These are phyloP conservation scores for Charanyca ferruginea DNA, from an alignment of 2,888 invertebrate genomes.

Conservation along the genomic window DNA sequence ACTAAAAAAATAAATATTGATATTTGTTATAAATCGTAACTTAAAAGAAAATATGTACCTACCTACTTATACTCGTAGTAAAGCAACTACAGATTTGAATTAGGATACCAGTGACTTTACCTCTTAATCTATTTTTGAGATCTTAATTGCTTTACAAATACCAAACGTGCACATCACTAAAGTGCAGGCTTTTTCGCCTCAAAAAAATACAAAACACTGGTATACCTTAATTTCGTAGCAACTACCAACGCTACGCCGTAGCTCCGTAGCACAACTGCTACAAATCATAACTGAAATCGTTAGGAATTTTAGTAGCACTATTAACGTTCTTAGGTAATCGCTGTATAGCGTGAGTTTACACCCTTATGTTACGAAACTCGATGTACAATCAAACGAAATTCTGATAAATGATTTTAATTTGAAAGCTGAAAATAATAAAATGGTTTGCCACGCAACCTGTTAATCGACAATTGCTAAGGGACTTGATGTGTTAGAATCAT, in stretches of 20 bases:
- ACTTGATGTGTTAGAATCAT: constrained; percentile 15
- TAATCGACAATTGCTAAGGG: constrained; percentile 14
- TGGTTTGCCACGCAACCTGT: constrained; percentile 37
- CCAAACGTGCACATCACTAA: background rate
- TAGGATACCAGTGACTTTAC: too few species aligned
- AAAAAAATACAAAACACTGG: constrained; percentile 11
- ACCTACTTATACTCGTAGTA: too few species aligned
- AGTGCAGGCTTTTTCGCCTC: background rate
- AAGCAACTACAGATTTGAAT: too few species aligned
- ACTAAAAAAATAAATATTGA: too few species aligned
- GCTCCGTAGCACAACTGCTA: constrained; percentile 59
- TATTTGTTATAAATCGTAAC: too few species aligned
- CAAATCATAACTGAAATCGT: constrained; percentile 48
- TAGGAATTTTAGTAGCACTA: constrained; percentile 56
- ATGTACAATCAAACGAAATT: constrained; percentile 57
- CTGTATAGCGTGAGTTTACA: constrained; percentile 67
- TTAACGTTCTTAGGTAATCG: constrained; percentile 67
- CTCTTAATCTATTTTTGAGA: too few species aligned
- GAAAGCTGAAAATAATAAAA: constrained; percentile 51
- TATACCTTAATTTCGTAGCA: constrained; percentile 53
- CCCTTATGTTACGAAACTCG: constrained; percentile 61
- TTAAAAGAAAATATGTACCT: too few species aligned
- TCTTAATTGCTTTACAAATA: background rate
- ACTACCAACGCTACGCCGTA: constrained; percentile 49
- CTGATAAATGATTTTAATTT: constrained; percentile 61